Evolutionary conservation across 2,888 invertebrate genomes (phyloP), one percentile per base, ranked within the genome.

Genomic region (Bibio marci): DNA sequence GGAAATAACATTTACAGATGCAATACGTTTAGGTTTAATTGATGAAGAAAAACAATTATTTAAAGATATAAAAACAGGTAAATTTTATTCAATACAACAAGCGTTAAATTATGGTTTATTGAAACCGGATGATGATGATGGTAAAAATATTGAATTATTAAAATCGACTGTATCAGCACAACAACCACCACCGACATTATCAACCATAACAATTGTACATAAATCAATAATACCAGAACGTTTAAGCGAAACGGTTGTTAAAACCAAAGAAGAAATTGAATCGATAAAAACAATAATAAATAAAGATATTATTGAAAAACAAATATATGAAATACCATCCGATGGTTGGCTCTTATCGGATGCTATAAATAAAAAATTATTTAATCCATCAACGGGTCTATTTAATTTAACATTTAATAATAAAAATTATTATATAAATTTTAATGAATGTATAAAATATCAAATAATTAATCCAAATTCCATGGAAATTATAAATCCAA

Each of bases 381-480:
- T 92, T 49, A 82, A 94, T 58, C 80, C 91, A 2, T 65, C 71
- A 1, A 76, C 74, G 2, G 94, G 95, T 3, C 63, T 83, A 27
- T 87, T 94, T 50, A 74, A 77, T 13, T 82, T 94, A 45, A 85
- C 86, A 2, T 87, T 90, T 6, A 88, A 90, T 55, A 69, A 86
- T 47, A 64, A 80, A 39, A 22, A 22, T 4, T 22, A 22, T 22
- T 22, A 22, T 8, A 74, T 88, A 33, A 79, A 81, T 43, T 79
- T 94, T 48, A 78, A 83, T 56, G 91, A 92, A 58, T 87, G 92
- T 48, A 67, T 95, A 32, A 76, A 78, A 50, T 67, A 87, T 43
- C 77, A 82, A 53, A 76, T 95, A 18, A 80, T 95, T 34, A 81
- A 91, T 60, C 73, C 81, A 13, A 67, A 76, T 45, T 91, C 90